Percentiles rank a stretch among this genome's conserved stretches.
Conservation (phyloP, 2,888 invertebrate species). For the Agrochola circellaris region DNA sequence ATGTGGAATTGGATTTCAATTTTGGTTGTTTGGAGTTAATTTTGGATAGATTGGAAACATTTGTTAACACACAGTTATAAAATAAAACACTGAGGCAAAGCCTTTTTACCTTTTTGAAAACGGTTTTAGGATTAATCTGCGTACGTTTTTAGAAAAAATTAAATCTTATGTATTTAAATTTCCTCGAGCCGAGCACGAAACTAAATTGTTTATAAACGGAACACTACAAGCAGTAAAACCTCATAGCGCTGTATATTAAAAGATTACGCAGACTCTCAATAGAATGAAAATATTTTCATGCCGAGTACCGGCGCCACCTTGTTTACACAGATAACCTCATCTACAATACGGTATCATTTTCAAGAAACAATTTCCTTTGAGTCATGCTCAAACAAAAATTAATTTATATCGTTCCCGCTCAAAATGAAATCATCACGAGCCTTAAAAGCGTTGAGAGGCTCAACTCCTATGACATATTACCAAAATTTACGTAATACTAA, state of each 20-base stretch:
- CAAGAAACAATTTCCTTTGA: constrained; percentile 81
- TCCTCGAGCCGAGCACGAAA: constrained; percentile 19
- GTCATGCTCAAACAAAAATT: constrained; percentile 80
- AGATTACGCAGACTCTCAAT: constrained; percentile 74
- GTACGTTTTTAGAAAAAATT: neutral
- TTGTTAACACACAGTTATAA: neutral
- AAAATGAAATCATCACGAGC: constrained; percentile 81
- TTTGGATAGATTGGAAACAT: neutral
- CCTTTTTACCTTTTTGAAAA: neutral
- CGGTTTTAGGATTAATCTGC: constrained; percentile 1
- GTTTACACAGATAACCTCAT: constrained; percentile 77
- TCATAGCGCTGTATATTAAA: constrained; percentile 69
- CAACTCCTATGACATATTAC: constrained; percentile 83
- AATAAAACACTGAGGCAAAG: neutral
- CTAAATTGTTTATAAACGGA: constrained; percentile 57
- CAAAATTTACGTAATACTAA: constrained; percentile 86
- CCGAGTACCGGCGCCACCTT: constrained; percentile 68
- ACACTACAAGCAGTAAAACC: constrained; percentile 49
- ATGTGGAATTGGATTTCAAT: constrained; percentile 5
- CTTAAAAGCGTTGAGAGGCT: constrained; percentile 71
- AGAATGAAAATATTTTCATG: constrained; percentile 75
- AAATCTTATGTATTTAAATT: constrained; percentile 7
- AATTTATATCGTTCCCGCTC: constrained; percentile 78
- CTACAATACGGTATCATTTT: constrained; percentile 78
- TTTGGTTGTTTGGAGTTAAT: constrained; percentile 6